These are phyloP conservation scores for Neostethus bicornis DNA, from an alignment of 2,797 vertebrate genomes.

Conservation along the genomic window DNA sequence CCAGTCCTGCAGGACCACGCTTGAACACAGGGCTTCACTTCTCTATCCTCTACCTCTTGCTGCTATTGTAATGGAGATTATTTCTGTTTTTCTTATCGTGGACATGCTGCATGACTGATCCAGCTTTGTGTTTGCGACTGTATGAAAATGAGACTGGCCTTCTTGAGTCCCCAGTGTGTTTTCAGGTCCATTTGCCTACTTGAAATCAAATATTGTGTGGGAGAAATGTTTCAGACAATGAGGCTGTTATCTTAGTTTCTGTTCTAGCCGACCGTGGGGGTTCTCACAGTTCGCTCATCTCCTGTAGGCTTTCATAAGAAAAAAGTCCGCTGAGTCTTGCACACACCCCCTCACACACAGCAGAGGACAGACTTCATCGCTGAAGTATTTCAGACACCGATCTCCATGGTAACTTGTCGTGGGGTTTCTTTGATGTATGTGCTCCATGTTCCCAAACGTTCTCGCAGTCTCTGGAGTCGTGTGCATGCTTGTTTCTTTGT, in stretches of 20 bases:
- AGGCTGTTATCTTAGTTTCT: constrained; percentile 21
- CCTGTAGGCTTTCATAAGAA: constrained; percentile 22
- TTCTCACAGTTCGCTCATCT: constrained; percentile 15
- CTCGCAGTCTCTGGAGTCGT: constrained; percentile 11
- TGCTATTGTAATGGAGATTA: too few relatives aligned
- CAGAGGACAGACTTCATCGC: constrained; percentile 41
- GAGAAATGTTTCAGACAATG: constrained; percentile 6
- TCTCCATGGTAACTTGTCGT: constrained; percentile 62
- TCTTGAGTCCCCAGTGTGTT: constrained; percentile 6
- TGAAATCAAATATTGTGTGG: constrained; percentile 23
- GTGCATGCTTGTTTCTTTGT: constrained; percentile 29
- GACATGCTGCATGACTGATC: not conserved
- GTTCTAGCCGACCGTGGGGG: constrained; percentile 18
- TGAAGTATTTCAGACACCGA: constrained; percentile 40
- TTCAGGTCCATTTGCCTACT: constrained; percentile 3
- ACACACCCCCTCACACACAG: constrained; percentile 14
- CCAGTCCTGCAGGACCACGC: too few relatives aligned
- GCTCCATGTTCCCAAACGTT: constrained; percentile 42
- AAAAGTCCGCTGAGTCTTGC: constrained; percentile 21
- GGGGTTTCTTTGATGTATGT: constrained; percentile 36
- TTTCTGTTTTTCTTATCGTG: not conserved
- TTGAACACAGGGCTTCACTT: too few relatives aligned
- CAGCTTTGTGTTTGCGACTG: constrained; percentile 21
- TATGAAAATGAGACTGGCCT: constrained; percentile 25
- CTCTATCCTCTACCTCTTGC: too few relatives aligned